These are phyloP conservation scores for Micrasema longulum DNA, from an alignment of 1,140 invertebrate species.

Conservation along the genomic window DNA sequence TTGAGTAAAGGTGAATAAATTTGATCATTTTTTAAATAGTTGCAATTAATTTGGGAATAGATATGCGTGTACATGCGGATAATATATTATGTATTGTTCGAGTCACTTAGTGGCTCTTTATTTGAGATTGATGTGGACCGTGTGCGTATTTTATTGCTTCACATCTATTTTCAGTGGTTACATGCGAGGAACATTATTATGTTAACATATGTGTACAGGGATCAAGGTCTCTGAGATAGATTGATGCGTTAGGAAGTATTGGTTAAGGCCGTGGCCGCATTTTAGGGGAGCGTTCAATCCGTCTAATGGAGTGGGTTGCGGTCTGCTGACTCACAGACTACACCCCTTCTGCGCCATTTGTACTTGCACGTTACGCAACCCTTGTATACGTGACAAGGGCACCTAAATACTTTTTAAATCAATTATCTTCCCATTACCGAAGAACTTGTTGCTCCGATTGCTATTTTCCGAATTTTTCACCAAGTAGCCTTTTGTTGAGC, in stretches of 20 bases:
- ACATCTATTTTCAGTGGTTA: conserved; percentile 17
- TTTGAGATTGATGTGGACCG: not conserved
- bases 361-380: conserved; percentile 6
- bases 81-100: no score
- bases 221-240: conserved; percentile 18
- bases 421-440: no score
- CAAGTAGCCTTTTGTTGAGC: no score
- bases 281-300: conserved; percentile 43
- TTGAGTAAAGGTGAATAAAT: no score
- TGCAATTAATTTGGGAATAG: no score
- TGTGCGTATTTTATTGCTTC: conserved; percentile 14
- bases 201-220: not conserved
- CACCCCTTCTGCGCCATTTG: conserved; percentile 30
- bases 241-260: not conserved
- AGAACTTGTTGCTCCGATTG: no score
- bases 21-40: no score
- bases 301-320: conserved; percentile 33
- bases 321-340: conserved; percentile 19
- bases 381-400: conserved; percentile 2
- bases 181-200: conserved; percentile 5
- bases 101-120: no score
- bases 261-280: not conserved
- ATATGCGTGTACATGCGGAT: no score
- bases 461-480: no score
- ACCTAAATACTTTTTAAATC: not conserved